Conservation (phyloP, 1,140 invertebrate genomes). For the Galendromus occidentalis region DNA sequence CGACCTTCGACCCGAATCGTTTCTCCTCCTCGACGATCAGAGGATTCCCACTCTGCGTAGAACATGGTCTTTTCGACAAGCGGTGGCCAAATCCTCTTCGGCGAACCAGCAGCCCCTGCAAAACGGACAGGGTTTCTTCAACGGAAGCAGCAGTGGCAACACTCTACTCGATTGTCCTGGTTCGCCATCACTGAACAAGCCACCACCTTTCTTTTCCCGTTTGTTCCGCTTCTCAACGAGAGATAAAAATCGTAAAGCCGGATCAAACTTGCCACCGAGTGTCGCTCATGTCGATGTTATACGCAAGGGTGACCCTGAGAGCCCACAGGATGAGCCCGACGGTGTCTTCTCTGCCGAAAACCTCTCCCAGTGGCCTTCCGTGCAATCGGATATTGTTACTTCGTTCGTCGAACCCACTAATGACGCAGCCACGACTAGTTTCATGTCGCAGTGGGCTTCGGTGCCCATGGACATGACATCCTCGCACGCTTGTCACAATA, state of each 20-base stretch:
- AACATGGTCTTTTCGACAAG: conserved; percentile 1
- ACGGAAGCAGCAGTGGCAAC: background rate
- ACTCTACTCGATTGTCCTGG: background rate
- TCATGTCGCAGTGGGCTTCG: conserved; percentile 10
- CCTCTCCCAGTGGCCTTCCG: conserved; percentile 6
- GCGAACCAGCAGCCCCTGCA: background rate
- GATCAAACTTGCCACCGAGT: background rate
- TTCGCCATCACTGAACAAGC: background rate
- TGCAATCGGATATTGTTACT: background rate
- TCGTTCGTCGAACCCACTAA: background rate
- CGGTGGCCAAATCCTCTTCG: background rate
- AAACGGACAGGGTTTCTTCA: background rate
- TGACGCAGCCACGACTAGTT: background rate
- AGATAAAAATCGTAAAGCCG: background rate
- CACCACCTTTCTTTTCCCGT: background rate
- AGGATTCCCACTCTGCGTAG: background rate
- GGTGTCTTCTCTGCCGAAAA: background rate
- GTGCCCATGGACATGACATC: conserved; percentile 6
- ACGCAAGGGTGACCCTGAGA: conserved; percentile 2
- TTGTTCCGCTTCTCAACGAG: background rate
- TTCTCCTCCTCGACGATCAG: conserved; percentile 2
- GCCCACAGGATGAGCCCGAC: background rate
- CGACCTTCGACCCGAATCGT: background rate
- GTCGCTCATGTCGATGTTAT: conserved; percentile 7
- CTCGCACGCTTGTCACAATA: background rate